These are phyloP conservation scores for Cyclophora punctaria DNA, from an alignment of 2,888 invertebrate species.

Conservation along the genomic window DNA sequence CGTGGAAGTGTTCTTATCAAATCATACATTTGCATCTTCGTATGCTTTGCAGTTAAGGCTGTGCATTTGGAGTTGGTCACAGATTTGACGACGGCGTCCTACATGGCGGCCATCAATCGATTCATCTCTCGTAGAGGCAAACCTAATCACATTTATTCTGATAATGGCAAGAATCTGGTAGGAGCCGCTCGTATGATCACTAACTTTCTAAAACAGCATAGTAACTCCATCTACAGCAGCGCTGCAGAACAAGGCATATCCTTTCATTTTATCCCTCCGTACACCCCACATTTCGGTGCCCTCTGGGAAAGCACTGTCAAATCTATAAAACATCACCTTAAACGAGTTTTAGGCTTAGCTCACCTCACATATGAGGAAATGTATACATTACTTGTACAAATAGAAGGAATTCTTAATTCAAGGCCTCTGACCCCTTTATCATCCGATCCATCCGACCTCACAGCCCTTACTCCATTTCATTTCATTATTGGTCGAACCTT, in stretches of 20 bases:
- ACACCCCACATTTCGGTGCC: slow-evolving; percentile 12
- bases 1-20: too few species aligned
- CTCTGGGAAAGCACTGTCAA: slow-evolving; percentile 11
- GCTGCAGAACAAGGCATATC: slow-evolving; percentile 6
- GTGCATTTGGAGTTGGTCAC: too few species aligned
- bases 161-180: too few species aligned
- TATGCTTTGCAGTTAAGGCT: too few species aligned
- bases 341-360: slow-evolving; percentile 3
- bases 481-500: slow-evolving; percentile 12
- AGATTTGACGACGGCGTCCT: too few species aligned
- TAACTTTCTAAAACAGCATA: too few species aligned
- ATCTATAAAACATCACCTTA: slow-evolving; percentile 11
- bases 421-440: slow-evolving; percentile 14
- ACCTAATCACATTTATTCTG: too few species aligned
- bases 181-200: too few species aligned
- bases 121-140: too few species aligned
- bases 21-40: too few species aligned
- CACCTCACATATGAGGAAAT: slow-evolving; percentile 15
- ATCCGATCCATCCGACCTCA: slow-evolving; percentile 9
- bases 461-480: slow-evolving; percentile 11
- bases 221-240: too few species aligned
- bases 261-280: slow-evolving; percentile 6
- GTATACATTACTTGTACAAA: slow-evolving; percentile 11
- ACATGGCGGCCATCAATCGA: too few species aligned
- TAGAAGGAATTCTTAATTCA: slow-evolving; percentile 14